Percentiles rank a stretch among this genome's conserved stretches.
These are phyloP conservation scores for Clusia tigrina DNA, from an alignment of 2,888 invertebrate genomes.

Conservation along the genomic window DNA sequence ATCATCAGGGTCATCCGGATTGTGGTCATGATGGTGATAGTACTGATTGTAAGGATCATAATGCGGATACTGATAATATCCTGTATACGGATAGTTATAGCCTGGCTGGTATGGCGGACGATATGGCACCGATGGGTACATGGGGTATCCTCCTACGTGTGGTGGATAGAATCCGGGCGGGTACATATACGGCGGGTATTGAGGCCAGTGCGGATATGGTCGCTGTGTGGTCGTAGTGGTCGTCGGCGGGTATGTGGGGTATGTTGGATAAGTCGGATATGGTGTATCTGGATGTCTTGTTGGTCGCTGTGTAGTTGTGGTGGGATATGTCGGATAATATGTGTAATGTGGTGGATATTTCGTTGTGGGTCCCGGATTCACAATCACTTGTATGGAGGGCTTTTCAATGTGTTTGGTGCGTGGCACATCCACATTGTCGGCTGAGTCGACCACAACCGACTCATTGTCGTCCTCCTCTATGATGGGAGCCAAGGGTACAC, in stretches of 20 bases:
- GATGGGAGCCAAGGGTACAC: neutral
- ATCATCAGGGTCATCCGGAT: neutral
- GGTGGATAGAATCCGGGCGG: conserved; percentile 31
- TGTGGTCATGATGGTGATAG: neutral
- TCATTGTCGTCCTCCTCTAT: neutral
- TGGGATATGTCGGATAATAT: conserved; percentile 22
- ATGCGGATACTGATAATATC: neutral
- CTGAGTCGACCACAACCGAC: neutral
- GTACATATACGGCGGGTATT: neutral
- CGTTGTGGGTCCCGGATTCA: conserved; percentile 32
- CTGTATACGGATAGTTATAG: neutral
- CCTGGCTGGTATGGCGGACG: neutral
- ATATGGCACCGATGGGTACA: no score
- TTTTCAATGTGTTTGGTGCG: neutral
- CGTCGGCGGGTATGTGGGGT: neutral
- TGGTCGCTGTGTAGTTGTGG: neutral
- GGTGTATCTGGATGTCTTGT: conserved; percentile 20
- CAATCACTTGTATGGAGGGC: neutral
- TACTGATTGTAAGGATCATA: no score
- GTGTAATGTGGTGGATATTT: conserved; percentile 12
- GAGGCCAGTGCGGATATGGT: conserved; percentile 26
- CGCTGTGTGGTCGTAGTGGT: conserved; percentile 25
- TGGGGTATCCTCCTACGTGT: conserved; percentile 3
- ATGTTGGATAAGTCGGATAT: conserved; percentile 12
- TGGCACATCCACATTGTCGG: neutral